These are phyloP conservation scores for Chitala chitala DNA, from an alignment of 2,113 vertebrate genomes.

Conservation along the genomic window DNA sequence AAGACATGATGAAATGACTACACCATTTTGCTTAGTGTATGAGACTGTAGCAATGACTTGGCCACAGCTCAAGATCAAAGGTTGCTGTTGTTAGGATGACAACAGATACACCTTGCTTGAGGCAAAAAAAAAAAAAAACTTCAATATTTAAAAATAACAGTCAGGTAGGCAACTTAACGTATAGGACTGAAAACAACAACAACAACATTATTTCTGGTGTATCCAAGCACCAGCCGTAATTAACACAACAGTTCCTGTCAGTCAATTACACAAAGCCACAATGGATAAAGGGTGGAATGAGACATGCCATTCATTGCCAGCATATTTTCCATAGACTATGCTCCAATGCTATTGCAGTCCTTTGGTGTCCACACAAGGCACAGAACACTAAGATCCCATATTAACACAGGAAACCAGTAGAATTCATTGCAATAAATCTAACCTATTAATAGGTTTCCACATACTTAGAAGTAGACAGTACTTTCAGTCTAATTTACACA, in stretches of 20 bases:
- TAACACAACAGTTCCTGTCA: background rate
- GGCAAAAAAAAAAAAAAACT: too few relatives aligned
- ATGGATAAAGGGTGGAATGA: background rate
- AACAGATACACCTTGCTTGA: background rate
- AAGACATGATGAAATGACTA: background rate
- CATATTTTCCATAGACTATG: constrained; percentile 57
- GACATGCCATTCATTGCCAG: background rate
- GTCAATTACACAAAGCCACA: background rate
- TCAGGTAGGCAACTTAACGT: background rate
- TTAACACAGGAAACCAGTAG: background rate
- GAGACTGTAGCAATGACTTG: background rate
- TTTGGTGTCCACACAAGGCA: background rate
- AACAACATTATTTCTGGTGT: background rate
- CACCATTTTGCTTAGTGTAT: background rate
- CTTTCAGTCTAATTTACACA: too few relatives aligned
- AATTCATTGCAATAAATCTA: background rate
- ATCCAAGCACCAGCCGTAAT: background rate
- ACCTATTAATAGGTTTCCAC: background rate
- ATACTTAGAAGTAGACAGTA: background rate
- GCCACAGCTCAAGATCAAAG: background rate
- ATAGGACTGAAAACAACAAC: background rate
- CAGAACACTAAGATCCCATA: background rate
- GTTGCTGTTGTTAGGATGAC: background rate
- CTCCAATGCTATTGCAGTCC: constrained; percentile 14
- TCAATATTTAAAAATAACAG: too few relatives aligned